Base-by-base conservation (phyloP, 2,113 vertebrate genomes). In the Malaclemys terrapin region DNA sequence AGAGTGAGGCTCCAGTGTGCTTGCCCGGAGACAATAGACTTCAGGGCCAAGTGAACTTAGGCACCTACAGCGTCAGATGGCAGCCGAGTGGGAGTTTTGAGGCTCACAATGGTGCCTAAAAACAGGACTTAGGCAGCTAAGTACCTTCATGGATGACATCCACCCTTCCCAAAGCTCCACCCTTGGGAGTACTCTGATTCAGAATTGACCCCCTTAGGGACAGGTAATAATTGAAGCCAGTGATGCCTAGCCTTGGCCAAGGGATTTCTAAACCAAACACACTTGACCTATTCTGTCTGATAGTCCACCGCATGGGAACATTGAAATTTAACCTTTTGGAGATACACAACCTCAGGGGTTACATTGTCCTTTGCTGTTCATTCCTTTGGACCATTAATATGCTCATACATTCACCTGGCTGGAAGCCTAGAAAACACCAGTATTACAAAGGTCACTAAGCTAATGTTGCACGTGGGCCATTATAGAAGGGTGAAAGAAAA, bases 281-380 rank as follows among this genome's bases (percentile, higher is more conserved):
- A 31, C 29, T 80, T 90, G 10, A 4, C 24, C 59, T 24, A 45
- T 45, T n/a, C 65, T n/a, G 65, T 69, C 35, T 69, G 35, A 69
- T 35, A 3, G 38, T 93, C n/a, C 89, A 49, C 78, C 62, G 82
- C 76, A 27, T 3, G 3, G 59, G 35, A 78, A 83, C 47, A 8
- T 54, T 84, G 45, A 47, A 88, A 35, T 62, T 80, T 62, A 38
- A 82, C 38, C 84, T 52, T 87, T 82, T 86, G 87, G 49, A 25
- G 29, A 69, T 82, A 72, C 2, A 3, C 9, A 53, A 2, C 42
- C 75, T 80, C 54, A 85, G 80, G 75, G 27, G 53, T 19, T 45
- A 45, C 38, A 6, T 76, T 25, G 24, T 42, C 35, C 35, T 76
- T 76, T 76, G 38, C 42, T 76, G 25, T 76, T 14, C 42, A 1